These are phyloP conservation scores for Lobophora halterata DNA, from an alignment of 2,888 invertebrate species.

Conservation along the genomic window DNA sequence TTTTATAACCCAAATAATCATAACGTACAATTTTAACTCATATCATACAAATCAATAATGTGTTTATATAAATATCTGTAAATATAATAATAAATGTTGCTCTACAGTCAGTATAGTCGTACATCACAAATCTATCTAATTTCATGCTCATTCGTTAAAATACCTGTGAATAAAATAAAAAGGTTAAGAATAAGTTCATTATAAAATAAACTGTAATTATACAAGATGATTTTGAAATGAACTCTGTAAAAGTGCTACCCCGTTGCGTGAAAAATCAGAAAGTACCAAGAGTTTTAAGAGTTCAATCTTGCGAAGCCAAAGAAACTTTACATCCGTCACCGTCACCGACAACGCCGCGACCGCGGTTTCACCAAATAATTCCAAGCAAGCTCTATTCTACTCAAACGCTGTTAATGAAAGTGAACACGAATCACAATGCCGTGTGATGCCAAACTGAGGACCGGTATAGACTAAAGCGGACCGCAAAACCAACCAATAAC, in stretches of 20 bases:
- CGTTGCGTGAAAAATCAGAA: conserved; percentile 12
- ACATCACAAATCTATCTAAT: conserved; percentile 11
- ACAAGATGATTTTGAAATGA: conserved; percentile 16
- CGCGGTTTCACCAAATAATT: conserved; percentile 50
- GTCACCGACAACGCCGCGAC: conserved; percentile 56
- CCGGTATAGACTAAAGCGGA: no score
- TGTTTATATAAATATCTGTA: background rate
- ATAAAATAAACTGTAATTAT: conserved; percentile 17
- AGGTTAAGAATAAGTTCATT: conserved; percentile 28
- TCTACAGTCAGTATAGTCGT: conserved; percentile 15
- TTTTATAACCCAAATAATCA: no score
- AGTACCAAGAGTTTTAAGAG: conserved; percentile 18
- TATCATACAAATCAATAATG: no score
- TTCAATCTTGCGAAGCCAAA: conserved; percentile 28
- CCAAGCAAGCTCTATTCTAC: conserved; percentile 73
- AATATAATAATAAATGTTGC: background rate
- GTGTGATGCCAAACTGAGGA: no score
- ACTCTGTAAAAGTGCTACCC: conserved; percentile 21
- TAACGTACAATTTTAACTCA: no score
- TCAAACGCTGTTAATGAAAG: conserved; percentile 56
- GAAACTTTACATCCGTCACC: conserved; percentile 41
- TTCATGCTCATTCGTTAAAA: conserved; percentile 27
- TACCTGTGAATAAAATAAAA: conserved; percentile 27
- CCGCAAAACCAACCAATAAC: no score
- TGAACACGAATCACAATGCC: conserved; percentile 36